phyloP scores from a whole-genome alignment of 2,797 vertebrate genomes.

The Scleropages formosus region DNA sequence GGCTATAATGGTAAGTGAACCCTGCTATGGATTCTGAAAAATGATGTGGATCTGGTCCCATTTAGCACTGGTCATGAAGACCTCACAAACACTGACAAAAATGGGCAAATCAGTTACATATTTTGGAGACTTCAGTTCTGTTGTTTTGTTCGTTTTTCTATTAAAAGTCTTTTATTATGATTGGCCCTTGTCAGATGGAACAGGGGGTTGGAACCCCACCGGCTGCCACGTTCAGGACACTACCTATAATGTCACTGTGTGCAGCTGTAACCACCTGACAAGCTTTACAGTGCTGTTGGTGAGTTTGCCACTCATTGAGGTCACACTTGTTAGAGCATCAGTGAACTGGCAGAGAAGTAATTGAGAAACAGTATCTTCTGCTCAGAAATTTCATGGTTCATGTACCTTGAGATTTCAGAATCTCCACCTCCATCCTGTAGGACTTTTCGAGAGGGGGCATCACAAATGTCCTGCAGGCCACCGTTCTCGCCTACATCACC shows the following conservation, averaged over 20 bases:
- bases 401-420: not conserved
- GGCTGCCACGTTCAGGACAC: not conserved
- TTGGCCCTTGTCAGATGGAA: constrained; percentile 4
- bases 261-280: constrained; percentile 65
- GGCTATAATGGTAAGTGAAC: constrained; percentile 4
- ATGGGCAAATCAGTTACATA: not conserved
- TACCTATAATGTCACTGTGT: constrained; percentile 7
- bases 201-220: constrained; percentile 6
- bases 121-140: not conserved
- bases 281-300: constrained; percentile 91
- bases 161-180: constrained; percentile 6
- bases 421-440: constrained; percentile 59
- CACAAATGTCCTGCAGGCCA: constrained; percentile 58
- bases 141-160: not conserved
- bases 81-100: not conserved
- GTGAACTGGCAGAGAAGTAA: not conserved
- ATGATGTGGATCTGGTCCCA: not conserved
- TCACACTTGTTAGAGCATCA: not conserved
- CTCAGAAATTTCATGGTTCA: not conserved
- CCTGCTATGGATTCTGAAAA: not conserved
- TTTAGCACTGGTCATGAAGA: not conserved
- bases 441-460: constrained; percentile 71
- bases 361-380: not conserved
- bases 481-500: constrained; percentile 85
- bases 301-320: constrained; percentile 29